These are phyloP conservation scores for Forpus xanthops DNA, from an alignment of 2,797 vertebrate species.

Conservation along the genomic window DNA sequence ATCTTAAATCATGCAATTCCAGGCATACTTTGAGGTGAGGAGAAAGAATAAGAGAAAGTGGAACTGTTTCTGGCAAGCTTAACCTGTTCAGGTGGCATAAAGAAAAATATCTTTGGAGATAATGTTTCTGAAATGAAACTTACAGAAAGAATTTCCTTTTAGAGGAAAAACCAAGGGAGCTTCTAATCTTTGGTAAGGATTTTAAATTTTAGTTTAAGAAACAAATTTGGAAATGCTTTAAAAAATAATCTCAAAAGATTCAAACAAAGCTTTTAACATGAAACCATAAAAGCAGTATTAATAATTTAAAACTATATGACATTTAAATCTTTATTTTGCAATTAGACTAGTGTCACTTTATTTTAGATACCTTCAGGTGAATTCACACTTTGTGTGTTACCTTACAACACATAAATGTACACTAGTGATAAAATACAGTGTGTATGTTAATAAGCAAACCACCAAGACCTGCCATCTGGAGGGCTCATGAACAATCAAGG, in stretches of 20 bases:
- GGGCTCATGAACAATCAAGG: conserved; percentile 87
- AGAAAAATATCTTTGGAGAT: not conserved
- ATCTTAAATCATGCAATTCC: not conserved
- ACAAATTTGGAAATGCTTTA: not conserved
- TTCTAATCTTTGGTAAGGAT: not conserved
- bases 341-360: conserved; percentile 23
- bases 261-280: not conserved
- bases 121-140: not conserved
- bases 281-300: not conserved
- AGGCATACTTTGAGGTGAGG: not conserved
- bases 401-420: conserved; percentile 24
- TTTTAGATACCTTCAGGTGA: conserved; percentile 54
- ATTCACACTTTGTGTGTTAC: conserved; percentile 57
- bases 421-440: conserved; percentile 65
- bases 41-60: not conserved
- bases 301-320: conserved; percentile 15
- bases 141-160: not conserved
- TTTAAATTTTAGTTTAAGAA: conserved; percentile 13
- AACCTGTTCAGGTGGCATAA: conserved; percentile 1
- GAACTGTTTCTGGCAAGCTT: not conserved
- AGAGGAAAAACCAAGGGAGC: not conserved
- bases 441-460: conserved; percentile 67
- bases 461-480: conserved; percentile 87
- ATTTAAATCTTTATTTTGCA: conserved; percentile 56
- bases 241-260: not conserved